Evolutionary conservation across 2,888 invertebrate species (phyloP).

Genomic region (Pycnomerus fuliginosus): DNA sequence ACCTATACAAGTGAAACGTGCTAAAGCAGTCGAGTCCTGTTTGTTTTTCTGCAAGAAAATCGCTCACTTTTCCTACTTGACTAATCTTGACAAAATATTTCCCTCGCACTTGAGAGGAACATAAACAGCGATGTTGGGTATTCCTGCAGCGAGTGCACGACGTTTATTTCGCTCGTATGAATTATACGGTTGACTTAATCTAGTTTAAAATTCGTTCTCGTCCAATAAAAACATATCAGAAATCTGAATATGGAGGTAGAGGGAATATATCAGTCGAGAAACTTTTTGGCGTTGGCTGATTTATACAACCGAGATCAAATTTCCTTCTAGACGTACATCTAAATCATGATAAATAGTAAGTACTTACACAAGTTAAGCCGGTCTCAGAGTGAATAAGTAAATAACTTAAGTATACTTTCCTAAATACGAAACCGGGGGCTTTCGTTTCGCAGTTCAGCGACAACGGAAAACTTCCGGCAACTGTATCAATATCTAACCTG

Average conservation of each 20-base stretch:
- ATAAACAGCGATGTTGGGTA: slow-evolving; percentile 5
- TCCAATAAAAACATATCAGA: slow-evolving; percentile 2
- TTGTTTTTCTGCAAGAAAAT: not conserved
- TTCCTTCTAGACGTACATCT: not conserved
- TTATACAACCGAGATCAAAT: slow-evolving; percentile 6
- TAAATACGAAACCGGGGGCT: too few relatives aligned
- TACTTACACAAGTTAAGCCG: slow-evolving; percentile 8
- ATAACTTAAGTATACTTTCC: not conserved
- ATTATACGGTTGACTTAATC: not conserved
- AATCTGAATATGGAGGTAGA: slow-evolving; percentile 4
- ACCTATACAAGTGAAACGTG: slow-evolving; percentile 22
- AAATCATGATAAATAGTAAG: slow-evolving; percentile 9
- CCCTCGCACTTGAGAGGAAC: slow-evolving; percentile 2
- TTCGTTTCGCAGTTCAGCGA: too few relatives aligned
- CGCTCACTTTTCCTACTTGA: not conserved
- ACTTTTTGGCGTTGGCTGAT: slow-evolving; percentile 10
- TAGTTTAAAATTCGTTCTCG: slow-evolving; percentile 1
- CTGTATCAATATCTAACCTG: too few relatives aligned
- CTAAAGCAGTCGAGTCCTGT: slow-evolving; percentile 6
- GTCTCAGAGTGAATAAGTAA: slow-evolving; percentile 2
- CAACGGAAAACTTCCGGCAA: too few relatives aligned
- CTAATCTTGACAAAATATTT: slow-evolving; percentile 1
- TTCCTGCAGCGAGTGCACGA: not conserved
- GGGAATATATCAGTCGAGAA: slow-evolving; percentile 8
- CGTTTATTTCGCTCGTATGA: not conserved